These are phyloP conservation scores for Hormaphis cornu DNA, from an alignment of 1,140 invertebrate species.

Conservation along the genomic window DNA sequence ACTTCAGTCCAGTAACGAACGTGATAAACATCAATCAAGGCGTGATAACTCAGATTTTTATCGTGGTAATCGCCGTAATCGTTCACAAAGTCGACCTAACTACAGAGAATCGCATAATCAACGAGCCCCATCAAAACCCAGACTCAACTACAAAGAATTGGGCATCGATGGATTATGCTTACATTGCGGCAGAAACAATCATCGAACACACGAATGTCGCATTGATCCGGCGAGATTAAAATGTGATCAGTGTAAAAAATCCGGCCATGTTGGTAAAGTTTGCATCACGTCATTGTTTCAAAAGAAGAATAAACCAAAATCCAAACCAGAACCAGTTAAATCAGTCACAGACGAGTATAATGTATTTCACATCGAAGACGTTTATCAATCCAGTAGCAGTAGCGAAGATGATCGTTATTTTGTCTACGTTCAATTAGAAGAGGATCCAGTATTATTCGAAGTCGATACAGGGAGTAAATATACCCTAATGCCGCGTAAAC, in stretches of 20 bases:
- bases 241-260: slow-evolving; percentile 5
- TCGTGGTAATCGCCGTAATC: too few species aligned
- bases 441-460: too few species aligned
- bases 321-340: too few species aligned
- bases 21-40: too few species aligned
- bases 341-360: not conserved
- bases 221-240: not conserved
- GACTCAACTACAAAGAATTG: not conserved
- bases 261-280: not conserved
- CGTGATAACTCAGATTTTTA: not conserved
- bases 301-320: not conserved
- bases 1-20: too few species aligned
- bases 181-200: slow-evolving; percentile 17
- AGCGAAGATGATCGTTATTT: not conserved
- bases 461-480: too few species aligned
- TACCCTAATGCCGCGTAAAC: too few species aligned
- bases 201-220: not conserved
- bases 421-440: not conserved
- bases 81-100: not conserved
- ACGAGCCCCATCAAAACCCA: not conserved
- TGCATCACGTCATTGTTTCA: not conserved
- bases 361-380: not conserved
- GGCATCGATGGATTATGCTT: slow-evolving; percentile 13
- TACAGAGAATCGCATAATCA: too few species aligned
- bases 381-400: too few species aligned